phyloP scores from a whole-genome alignment of 2,113 vertebrate genomes.

The Macroglossus sobrinus region DNA sequence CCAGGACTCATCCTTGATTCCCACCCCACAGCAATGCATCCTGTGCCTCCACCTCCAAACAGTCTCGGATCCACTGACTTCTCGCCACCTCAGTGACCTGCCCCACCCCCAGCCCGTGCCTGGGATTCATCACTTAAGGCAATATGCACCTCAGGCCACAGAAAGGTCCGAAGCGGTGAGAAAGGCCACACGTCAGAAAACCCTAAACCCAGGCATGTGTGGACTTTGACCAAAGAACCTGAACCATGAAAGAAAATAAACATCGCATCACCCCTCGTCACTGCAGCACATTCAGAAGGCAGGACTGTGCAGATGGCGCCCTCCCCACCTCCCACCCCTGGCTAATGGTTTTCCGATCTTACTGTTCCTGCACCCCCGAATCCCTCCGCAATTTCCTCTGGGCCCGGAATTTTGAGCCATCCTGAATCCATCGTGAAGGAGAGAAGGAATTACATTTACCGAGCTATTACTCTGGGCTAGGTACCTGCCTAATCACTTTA shows the following conservation, averaged over 20 bases:
- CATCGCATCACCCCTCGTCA: fast-evolving
- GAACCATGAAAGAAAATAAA: no score
- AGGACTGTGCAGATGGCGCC: no score
- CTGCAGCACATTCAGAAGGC: no score
- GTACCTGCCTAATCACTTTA: not conserved
- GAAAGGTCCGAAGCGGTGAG: not conserved
- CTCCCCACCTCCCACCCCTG: fast-evolving
- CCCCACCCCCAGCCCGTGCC: not conserved
- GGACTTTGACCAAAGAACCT: not conserved
- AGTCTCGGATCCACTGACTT: not conserved
- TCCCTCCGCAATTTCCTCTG: not conserved
- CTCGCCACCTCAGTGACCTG: not conserved
- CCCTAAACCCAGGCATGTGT: not conserved
- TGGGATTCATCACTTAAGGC: not conserved
- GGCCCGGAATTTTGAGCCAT: fast-evolving
- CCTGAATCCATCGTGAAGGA: not conserved
- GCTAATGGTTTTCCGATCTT: not conserved
- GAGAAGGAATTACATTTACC: not conserved
- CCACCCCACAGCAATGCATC: fast-evolving
- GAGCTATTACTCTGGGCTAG: not conserved
- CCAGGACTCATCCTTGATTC: not conserved
- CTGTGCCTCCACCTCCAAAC: not conserved
- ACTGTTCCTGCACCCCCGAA: not conserved
- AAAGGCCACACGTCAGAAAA: not conserved
- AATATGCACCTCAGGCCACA: not conserved